Base-by-base conservation (phyloP, 2,888 invertebrate genomes). In the Osmoderma eremita region DNA sequence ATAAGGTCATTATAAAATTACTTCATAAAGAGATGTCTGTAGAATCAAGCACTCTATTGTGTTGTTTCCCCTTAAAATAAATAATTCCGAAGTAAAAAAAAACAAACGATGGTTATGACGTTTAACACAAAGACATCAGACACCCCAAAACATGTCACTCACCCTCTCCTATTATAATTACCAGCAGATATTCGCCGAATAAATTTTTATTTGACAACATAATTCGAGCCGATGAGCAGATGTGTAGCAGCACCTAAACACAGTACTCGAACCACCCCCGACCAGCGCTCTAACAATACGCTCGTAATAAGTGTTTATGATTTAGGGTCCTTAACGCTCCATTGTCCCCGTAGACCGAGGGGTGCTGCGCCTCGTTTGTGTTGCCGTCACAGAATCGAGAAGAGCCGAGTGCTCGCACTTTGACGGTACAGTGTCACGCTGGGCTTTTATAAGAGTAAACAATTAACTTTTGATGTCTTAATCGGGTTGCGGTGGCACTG, bases 381-480 rank as follows among this genome's bases (percentile, higher is more conserved):
- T 45, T 45, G 45, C 12, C 30, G 6, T 30, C 30, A 30, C 6
- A 6, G 30, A 45, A 15, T 45, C 5, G 54, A 65, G 18, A 54
- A 64, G 54, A 65, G 38, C 38, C 48, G 13, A 30, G 58, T 45
- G 42, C 30, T 30, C 30, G 10, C 30, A 30, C 30, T 30, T 30
- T 45, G 22, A 22, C 45, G 67, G 63, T 65, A 22, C 45, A 65
- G 63, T 65, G 64, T 63, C 70, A 65, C 66, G 65, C 70, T 45
- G 69, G 49, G 71, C 70, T 69, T 70, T 73, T 73, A 71, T 74
- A 70, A 69, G 68, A 70, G 65, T 71, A 71, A 72, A 73, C 70
- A 69, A 70, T 69, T 71, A 69, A 72, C 72, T 73, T 69, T 72
- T 73, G 73, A 74, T 70, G 73, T 71, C 72, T 73, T 74, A 74